phyloP scores from a whole-genome alignment of 2,797 vertebrate species.

The Limosa lapponica region DNA sequence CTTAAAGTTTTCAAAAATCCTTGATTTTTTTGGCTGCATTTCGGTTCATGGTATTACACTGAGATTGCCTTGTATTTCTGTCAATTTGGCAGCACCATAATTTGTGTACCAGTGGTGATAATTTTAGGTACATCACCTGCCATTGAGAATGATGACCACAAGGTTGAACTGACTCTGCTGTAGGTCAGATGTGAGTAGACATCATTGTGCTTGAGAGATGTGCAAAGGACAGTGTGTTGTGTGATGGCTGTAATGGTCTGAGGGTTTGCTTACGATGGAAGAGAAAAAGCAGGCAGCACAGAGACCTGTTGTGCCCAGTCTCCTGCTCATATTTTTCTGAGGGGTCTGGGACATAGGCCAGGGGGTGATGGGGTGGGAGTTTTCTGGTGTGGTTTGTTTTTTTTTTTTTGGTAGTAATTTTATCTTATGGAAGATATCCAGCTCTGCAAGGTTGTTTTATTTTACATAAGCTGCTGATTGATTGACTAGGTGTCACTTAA shows the following conservation, averaged over 20 bases:
- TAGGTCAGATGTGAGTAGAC: not conserved
- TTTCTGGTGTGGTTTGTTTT: not conserved
- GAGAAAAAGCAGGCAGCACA: not conserved
- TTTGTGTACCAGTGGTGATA: not conserved
- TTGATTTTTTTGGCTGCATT: not conserved
- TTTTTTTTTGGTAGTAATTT: not conserved
- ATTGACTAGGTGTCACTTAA: not conserved
- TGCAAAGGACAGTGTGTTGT: not conserved
- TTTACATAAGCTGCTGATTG: not conserved
- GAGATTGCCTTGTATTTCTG: not conserved
- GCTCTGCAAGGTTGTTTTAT: not conserved
- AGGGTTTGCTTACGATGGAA: not conserved
- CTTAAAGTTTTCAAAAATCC: not conserved
- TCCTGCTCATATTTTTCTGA: not conserved
- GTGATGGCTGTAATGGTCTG: not conserved
- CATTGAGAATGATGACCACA: not conserved
- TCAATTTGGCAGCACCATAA: rapidly evolving
- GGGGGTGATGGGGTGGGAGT: rapidly evolving
- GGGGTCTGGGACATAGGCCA: not conserved
- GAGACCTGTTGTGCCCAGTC: not conserved
- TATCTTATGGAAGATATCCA: not conserved
- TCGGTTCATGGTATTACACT: not conserved
- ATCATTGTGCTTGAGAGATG: not conserved
- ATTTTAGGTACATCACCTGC: not conserved
- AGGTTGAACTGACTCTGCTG: not conserved